Percentiles rank a stretch among this genome's conserved stretches.
Conservation (phyloP, 2,888 invertebrate genomes). For the Itoplectis maculator region DNA sequence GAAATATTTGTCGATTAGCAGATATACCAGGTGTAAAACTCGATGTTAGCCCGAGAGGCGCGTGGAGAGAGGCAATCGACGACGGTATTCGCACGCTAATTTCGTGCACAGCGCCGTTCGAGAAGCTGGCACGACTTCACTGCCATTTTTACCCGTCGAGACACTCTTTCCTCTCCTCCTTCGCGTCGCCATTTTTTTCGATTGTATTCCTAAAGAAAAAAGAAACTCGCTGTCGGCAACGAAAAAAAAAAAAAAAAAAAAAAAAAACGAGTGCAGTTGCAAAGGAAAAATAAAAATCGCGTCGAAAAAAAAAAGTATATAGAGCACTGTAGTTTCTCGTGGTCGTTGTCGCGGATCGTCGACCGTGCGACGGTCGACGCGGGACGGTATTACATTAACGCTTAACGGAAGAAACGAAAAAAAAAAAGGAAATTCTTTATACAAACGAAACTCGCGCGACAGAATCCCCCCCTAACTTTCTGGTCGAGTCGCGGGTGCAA, state of each 20-base stretch:
- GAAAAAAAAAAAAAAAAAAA: slow-evolving; percentile 20
- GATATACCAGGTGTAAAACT: slow-evolving; percentile 56
- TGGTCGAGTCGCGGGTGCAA: slow-evolving; percentile 44
- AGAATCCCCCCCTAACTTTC: slow-evolving; percentile 23
- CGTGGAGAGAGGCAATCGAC: slow-evolving; percentile 39
- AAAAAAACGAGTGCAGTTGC: slow-evolving; percentile 24
- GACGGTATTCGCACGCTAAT: slow-evolving; percentile 35
- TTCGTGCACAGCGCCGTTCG: slow-evolving; percentile 12
- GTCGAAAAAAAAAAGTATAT: slow-evolving; percentile 23
- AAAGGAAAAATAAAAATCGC: slow-evolving; percentile 7
- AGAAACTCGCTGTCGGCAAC: slow-evolving; percentile 19
- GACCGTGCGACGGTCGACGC: slow-evolving; percentile 34
- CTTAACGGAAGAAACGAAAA: slow-evolving; percentile 13
- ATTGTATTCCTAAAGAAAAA: slow-evolving; percentile 20
- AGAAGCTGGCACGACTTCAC: slow-evolving; percentile 51
- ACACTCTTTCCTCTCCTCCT: slow-evolving; percentile 19
- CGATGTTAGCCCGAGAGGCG: slow-evolving; percentile 56
- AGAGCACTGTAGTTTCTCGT: slow-evolving; percentile 30
- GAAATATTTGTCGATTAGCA: slow-evolving; percentile 62
- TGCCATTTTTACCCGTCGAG: slow-evolving; percentile 51
- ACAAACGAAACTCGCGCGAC: slow-evolving; percentile 36
- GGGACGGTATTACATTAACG: slow-evolving; percentile 42
- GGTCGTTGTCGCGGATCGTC: slow-evolving; percentile 29
- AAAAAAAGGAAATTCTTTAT: slow-evolving; percentile 32
- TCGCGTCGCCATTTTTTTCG: slow-evolving; percentile 25